Percentiles rank a stretch among this genome's conserved stretches.
Conservation (phyloP, 1,140 invertebrate genomes). For the Aphelinus certus region DNA sequence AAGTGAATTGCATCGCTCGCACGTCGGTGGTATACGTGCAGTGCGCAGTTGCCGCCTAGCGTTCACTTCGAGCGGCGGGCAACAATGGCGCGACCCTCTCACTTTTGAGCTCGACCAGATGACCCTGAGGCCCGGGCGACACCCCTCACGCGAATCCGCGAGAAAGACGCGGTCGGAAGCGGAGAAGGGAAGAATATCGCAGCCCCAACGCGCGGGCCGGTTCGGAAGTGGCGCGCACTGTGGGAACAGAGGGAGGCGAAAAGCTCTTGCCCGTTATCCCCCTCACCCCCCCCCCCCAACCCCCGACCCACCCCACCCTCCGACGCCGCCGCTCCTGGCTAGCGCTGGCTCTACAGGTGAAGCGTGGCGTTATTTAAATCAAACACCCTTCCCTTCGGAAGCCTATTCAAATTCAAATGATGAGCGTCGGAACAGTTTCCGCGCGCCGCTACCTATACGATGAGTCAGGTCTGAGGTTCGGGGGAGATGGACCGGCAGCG, state of each 20-base stretch:
- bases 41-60: no score
- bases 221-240: slow-evolving; percentile 1
- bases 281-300: slow-evolving; percentile 2
- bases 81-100: no score
- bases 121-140: no score
- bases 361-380: slow-evolving; percentile 30
- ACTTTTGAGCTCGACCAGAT: no score
- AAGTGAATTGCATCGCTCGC: no score
- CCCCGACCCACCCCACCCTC: neutral
- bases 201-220: neutral
- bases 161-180: no score
- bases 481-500: slow-evolving; percentile 4
- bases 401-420: slow-evolving; percentile 19
- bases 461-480: neutral
- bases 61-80: no score
- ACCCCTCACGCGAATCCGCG: no score
- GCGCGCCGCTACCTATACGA: neutral
- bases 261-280: neutral
- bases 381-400: neutral
- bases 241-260: slow-evolving; percentile 14
- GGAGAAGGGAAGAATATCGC: no score
- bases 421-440: slow-evolving; percentile 21
- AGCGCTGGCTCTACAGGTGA: neutral
- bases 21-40: no score
- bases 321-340: no score